Conservation (phyloP, 2,888 invertebrate species). For the Acanthosepion lycidas region DNA sequence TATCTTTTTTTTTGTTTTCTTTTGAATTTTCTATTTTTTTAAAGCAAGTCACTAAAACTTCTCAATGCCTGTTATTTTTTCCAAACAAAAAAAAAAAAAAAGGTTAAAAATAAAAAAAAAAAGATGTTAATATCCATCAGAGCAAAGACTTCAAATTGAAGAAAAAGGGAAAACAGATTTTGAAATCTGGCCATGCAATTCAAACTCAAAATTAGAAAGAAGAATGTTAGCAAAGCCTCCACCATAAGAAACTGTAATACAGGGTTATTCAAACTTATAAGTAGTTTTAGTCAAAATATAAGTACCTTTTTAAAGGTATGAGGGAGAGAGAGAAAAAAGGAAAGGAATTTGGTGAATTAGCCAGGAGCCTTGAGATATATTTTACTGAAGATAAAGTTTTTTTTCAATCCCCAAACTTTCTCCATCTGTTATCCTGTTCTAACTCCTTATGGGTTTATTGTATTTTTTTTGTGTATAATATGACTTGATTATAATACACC, state of each 20-base stretch:
- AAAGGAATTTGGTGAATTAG: too few relatives aligned
- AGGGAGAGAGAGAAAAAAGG: too few relatives aligned
- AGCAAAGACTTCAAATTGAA: neutral
- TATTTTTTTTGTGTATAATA: too few relatives aligned
- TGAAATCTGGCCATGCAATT: neutral
- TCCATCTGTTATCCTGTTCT: too few relatives aligned
- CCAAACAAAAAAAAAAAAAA: neutral
- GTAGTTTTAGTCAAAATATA: too few relatives aligned
- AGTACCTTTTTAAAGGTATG: too few relatives aligned
- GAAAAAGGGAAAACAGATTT: neutral
- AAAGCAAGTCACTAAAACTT: slow-evolving; percentile 33
- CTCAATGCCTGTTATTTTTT: neutral
- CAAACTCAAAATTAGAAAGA: neutral
- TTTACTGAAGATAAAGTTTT: too few relatives aligned
- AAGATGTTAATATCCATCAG: neutral
- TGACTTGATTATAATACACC: too few relatives aligned
- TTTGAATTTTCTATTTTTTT: neutral
- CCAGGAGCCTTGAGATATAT: too few relatives aligned
- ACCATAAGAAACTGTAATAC: neutral
- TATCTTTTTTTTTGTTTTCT: neutral
- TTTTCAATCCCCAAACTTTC: too few relatives aligned
- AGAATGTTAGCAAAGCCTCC: slow-evolving; percentile 11
- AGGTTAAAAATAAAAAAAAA: neutral
- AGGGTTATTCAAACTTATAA: neutral
- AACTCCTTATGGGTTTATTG: too few relatives aligned